Base-by-base conservation (phyloP, 2,888 invertebrate genomes). In the Nebria salina region DNA sequence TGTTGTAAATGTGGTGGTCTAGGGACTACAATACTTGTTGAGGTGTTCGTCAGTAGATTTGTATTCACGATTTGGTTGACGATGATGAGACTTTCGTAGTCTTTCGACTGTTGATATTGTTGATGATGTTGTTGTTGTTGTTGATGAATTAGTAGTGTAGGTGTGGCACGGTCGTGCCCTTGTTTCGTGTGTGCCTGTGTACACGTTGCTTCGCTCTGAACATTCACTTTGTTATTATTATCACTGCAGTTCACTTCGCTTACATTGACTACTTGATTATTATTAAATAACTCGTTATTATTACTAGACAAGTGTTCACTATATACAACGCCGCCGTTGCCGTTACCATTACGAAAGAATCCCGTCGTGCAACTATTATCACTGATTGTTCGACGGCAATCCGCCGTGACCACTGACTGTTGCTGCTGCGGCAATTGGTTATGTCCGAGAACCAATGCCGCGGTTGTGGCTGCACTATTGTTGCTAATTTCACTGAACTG, bases 11-110 rank as follows among this genome's bases (percentile, higher is more conserved):
- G 76, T 42, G 43, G 15, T 72, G 7, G 72, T 72, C n/a, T 15
- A 25, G 34, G 25, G n/a, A 72, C 8, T 11, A 41, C 3, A 76
- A n/a, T 65, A 26, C 7, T 76, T 65, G 25, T 13, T 25, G 13
- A 9, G 15, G 64, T 43, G 25, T 7, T 34, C 68, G 54, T 88
- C 86, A 89, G 90, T 79, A 89, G 88, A 85, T 91, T 91, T 89
- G 91, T 90, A 89, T 91, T 91, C 87, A 91, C 90, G 87, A 91
- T 91, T 87, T 91, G 90, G 87, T 91, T 91, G 86, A 91, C 90
- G 41, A 91, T 90, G 72, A 91, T 91, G 84, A 91, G 87, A 86
- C 91, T 91, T 85, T 91, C 91, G 85, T 91, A 91, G 85, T 91
- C 91, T 82, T 90, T 90, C 85, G 90, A 90, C 84, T 91, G 89